Evolutionary conservation across 2,888 invertebrate species (phyloP), one percentile per base, ranked within the genome.

Genomic region (Notocelia uddmanniana): DNA sequence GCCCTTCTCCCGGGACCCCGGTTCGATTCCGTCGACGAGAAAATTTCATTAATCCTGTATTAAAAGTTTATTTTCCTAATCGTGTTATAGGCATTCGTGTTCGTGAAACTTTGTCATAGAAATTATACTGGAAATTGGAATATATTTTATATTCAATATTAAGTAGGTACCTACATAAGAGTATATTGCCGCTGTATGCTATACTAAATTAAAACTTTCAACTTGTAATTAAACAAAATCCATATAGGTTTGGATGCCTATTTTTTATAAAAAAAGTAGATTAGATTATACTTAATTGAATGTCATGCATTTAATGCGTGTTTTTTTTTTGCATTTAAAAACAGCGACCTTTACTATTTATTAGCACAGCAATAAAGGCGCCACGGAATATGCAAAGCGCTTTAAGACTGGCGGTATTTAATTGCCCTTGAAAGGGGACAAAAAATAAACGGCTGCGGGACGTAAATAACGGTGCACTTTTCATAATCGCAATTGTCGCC

Each of bases 401-500:
- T 88, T 82, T 88, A 92, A 93, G 92, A 91, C 91, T 90, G 91
- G 88, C 81, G 88, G 92, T 88, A 93, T 93, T 93, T 93, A 93
- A 93, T 93, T 93, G 93, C 92, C 93, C 93, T 93, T 93, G 93
- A 93, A 93, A 92, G 92, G 93, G 93, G 91, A 89, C 92, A 92
- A 92, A 93, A 93, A 93, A 92, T 90, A 90, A 91, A 91, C 87
- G 86, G 86, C 83, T 41, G 78, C 45, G 80, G 87, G 90, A 83
- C 86, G 93, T 93, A 93, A 93, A 93, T 93, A 93, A 93, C 90
- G 86, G 89, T 93, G 93, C 93, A 93, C 93, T 93, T 93, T 93
- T 93, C 93, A 93, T 93, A 93, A 93, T 93, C 92, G 93, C 92
- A 92, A 93, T 93, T 93, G 93, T 93, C 93, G 92, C 93, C 89